These are phyloP conservation scores for Nannoperca australis DNA, from an alignment of 2,797 vertebrate genomes.

Conservation along the genomic window DNA sequence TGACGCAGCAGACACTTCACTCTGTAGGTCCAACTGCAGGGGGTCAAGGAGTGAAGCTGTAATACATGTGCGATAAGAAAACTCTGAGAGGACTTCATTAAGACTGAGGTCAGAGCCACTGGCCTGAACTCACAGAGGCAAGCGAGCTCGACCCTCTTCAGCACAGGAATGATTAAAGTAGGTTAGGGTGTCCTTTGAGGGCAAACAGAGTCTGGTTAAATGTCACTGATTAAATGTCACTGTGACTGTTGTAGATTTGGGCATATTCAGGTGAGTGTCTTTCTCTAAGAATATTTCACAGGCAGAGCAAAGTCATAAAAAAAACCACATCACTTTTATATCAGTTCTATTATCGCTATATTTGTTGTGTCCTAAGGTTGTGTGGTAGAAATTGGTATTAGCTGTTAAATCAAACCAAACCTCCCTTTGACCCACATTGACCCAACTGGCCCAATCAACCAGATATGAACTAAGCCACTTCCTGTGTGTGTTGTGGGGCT, in stretches of 20 bases:
- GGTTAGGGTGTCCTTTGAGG: conserved; percentile 1
- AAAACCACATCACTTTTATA: conserved; percentile 5
- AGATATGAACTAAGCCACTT: not conserved
- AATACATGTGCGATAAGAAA: conserved; percentile 27
- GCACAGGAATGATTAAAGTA: conserved; percentile 6
- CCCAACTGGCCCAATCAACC: not conserved
- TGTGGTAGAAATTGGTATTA: conserved; percentile 25
- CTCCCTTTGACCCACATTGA: not conserved
- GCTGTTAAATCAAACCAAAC: conserved; percentile 14
- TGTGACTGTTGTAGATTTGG: not conserved
- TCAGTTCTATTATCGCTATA: not conserved
- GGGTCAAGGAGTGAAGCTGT: conserved; percentile 35
- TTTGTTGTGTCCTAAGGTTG: conserved; percentile 19
- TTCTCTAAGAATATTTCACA: conserved; percentile 12
- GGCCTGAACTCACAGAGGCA: conserved; percentile 1
- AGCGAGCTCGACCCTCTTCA: conserved; percentile 16
- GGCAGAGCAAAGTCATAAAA: not conserved
- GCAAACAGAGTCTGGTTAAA: conserved; percentile 16
- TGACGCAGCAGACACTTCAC: conserved; percentile 45
- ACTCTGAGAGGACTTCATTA: conserved; percentile 32
- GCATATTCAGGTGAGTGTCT: conserved; percentile 8
- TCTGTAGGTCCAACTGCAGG: conserved; percentile 21
- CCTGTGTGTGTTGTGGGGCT: not conserved
- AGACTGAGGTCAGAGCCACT: conserved; percentile 35
- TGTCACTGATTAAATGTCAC: conserved; percentile 34